Base-by-base conservation (phyloP, 2,113 vertebrate species). In the Otis tarda region DNA sequence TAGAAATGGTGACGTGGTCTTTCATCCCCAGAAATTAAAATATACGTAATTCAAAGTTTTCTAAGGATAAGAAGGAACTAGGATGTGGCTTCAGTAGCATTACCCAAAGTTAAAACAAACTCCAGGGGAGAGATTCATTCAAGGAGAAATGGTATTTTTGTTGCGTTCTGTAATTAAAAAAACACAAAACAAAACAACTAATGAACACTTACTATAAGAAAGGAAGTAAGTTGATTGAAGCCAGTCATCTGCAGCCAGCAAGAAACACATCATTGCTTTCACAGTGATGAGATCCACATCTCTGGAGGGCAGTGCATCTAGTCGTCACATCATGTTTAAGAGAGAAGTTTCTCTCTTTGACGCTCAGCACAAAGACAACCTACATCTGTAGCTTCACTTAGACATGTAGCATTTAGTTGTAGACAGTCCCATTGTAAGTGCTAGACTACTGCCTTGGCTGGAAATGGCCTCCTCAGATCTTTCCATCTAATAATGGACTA, bases 141-240 rank as follows among this genome's bases (percentile, higher is more conserved):
- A 68, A 79, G 28, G 31, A 85, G 25, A 87, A 85, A 63, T 59
- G 19, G 5, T 79, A 18, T 47, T 75, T 78, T 87, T 85, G 12
- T 75, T 85, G 47, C 28, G 17, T 83, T 78, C 75, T 90, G 47
- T 88, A 71, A 89, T 79, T 76, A 86, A 64, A 84, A 76, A 47
- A 31, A 0, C 7, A 63, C 47, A 33, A 63, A 74, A 20, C 77
- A 87, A 93, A 56, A 17, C 47, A 69, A 43, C 27, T 69, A 45
- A 76, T 17, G 17, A 49, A 45, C 31, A 33, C 39, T 45, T 73
- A 37, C 33, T 18, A 2, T 60, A 39, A 56, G 35, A 31, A 83
- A 57, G 14, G 39, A 76, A 49, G 30, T 31, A 86, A 65, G 41
- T 49, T 87, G 73, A 31, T 52, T 73, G 61, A 57, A 52, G 49